Base-by-base conservation (phyloP, 2,888 invertebrate species). In the Scelioninae gen. 2 region DNA sequence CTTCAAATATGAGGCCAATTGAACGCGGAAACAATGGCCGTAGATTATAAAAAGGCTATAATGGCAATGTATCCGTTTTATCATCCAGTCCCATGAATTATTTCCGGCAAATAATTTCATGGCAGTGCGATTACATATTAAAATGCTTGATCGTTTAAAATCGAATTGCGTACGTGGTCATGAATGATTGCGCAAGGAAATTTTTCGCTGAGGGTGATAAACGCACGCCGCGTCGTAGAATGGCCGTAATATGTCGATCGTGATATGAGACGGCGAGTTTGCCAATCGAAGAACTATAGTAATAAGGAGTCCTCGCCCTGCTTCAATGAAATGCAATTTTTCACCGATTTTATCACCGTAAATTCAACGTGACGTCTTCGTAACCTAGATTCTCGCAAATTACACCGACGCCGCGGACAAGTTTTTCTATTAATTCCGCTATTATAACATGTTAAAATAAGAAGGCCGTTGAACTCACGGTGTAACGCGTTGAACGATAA, bases 351-450 rank as follows among this genome's bases (percentile, higher is more conserved):
- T 80, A 80, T 79, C 76, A 75, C 58, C 78, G 76, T 79, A 81
- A 81, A 81, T 82, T 81, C 77, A 75, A 76, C 74, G 67, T 64
- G 81, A 81, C 77, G 75, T 73, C 78, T 80, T 78, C 78, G 78
- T 80, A 81, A 80, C 78, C 80, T 65, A 79, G 77, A 79, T 82
- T 81, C 73, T 31, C 18, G 7, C 18, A 9, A 48, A 33, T 55
- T 37, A 55, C 48, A 41, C 50, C 28, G 41, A 39, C 50, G 57
- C 43, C 19, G 39, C 48, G 31, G 37, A 33, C 33, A 46, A 69
- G 55, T 41, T 55, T 63, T 63, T 25, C 19, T 25, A 55, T 65
- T 55, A 57, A 64, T 64, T 53, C 7, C n/a, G 10, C 37, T 15
- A 52, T 64, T 64, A 31, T 11, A 48, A 22, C 6, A 13, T 25